Base-by-base conservation (phyloP, 2,113 vertebrate genomes). In the Harpagus bidentatus region DNA sequence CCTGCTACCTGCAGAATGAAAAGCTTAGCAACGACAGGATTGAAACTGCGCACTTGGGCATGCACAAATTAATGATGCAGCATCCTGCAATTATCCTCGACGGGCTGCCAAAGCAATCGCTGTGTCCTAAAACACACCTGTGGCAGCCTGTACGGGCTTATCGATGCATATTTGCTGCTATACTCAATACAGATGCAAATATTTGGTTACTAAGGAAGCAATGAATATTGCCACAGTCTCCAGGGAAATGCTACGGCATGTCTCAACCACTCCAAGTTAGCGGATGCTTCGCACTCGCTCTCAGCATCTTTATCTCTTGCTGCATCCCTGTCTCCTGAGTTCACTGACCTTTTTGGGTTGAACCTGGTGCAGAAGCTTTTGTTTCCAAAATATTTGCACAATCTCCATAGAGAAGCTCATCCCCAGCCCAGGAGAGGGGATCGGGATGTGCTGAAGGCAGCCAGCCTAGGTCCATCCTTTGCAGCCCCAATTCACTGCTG, bases 171-270 rank as follows among this genome's bases (percentile, higher is more conserved):
- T 69, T 79, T 91, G 71, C 82, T 18, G 66, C 92, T 26, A 8
- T 7, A 4, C 90, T 90, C 79, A 21, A 5, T 3, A 52, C 79
- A 10, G 58, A 58, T 13, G 79, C 83, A 58, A 86, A 86, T 93
- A 86, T 97, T 97, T 94, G 88, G 96, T 97, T 94, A 34, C 90
- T 52, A 93, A 86, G 88, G 90, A 77, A 95, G 93, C 71, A 1
- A 10, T 0, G 48, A 72, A 42, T 16, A 36, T 55, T n/a, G 87
- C 90, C 84, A 65, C 82, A 59, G 91, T 48, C 72, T 13, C 83
- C 77, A 8, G 15, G 85, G 90, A 47, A 81, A 66, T n/a, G 0
- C 13, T 17, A 0, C 2, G 8, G 72, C 70, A 3, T 43, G 93
- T 53, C 95, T 38, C 58, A 21, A 7, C 55, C 31, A 0, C 82